A percentile compares a stretch with the other conserved stretches of the same genome.
Evolutionary conservation across 1,140 invertebrate genomes (phyloP).

Genomic region (Halyomorpha halys): DNA sequence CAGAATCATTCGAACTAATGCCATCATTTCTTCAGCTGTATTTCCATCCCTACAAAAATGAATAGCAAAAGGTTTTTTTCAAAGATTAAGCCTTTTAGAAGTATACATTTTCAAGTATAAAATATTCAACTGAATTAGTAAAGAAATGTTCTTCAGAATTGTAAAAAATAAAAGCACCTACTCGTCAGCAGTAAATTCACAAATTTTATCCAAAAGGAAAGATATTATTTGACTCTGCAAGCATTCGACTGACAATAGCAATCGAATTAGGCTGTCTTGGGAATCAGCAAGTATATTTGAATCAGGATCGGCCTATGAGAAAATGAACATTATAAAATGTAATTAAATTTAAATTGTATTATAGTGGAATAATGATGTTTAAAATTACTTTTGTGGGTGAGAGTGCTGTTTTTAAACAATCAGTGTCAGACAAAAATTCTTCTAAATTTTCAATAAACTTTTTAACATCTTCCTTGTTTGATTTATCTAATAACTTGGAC

Average conservation of each 20-base stretch:
- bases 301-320: constrained; percentile 14
- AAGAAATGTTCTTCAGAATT: neutral
- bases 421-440: constrained; percentile 9
- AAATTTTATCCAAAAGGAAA: constrained; percentile 20
- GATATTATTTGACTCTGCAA: constrained; percentile 13
- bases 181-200: constrained; percentile 16
- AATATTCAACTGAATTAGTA: no score
- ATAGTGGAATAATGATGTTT: neutral
- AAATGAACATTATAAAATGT: neutral
- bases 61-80: no score
- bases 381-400: constrained; percentile 19
- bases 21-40: constrained; percentile 15
- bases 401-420: constrained; percentile 18
- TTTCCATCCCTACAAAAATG: neutral
- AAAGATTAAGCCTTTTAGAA: no score
- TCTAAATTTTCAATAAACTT: constrained; percentile 12
- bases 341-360: neutral
- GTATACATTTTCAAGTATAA: no score
- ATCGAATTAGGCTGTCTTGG: constrained; percentile 20
- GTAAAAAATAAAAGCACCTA: neutral
- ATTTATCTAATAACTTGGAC: neutral
- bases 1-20: constrained; percentile 19
- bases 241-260: constrained; percentile 20
- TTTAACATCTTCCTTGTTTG: neutral
- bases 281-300: constrained; percentile 4